Conservation (phyloP, 1,140 invertebrate genomes). For the Galendromus occidentalis region DNA sequence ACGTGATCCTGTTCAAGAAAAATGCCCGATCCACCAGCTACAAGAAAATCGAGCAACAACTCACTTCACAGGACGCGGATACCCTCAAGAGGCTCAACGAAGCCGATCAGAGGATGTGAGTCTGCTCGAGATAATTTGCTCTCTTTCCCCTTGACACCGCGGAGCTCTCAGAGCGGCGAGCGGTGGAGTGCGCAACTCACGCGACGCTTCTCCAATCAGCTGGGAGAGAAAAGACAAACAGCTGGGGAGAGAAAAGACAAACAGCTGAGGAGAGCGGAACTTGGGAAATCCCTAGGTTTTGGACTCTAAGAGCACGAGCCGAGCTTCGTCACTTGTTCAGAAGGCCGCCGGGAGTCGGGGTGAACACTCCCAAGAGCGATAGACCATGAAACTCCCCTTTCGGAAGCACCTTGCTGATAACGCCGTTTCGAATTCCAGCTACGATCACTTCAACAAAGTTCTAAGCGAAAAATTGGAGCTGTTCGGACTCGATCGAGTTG, state of each 20-base stretch:
- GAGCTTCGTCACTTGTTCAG: no score
- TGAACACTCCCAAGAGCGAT: no score
- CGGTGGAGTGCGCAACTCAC: slow-evolving; percentile 23
- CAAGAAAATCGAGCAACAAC: not conserved
- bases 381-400: no score
- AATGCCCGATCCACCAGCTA: slow-evolving; percentile 8
- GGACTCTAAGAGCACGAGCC: no score
- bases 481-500: slow-evolving; percentile 24
- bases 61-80: slow-evolving; percentile 17
- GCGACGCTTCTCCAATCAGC: slow-evolving; percentile 15
- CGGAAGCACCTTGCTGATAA: no score
- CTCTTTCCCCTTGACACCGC: no score
- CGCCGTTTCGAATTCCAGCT: slow-evolving; percentile 13
- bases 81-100: slow-evolving; percentile 15
- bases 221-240: no score
- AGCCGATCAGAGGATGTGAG: not conserved
- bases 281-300: no score
- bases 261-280: no score
- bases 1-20: slow-evolving; percentile 22
- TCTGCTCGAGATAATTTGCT: not conserved
- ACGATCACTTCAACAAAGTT: slow-evolving; percentile 24
- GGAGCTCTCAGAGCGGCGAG: slow-evolving; percentile 16
- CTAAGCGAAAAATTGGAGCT: slow-evolving; percentile 21
- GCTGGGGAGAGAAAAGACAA: no score
- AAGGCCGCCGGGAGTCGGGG: no score